phyloP scores from a whole-genome alignment of 2,888 invertebrate species.

The Rotaria sp. region DNA sequence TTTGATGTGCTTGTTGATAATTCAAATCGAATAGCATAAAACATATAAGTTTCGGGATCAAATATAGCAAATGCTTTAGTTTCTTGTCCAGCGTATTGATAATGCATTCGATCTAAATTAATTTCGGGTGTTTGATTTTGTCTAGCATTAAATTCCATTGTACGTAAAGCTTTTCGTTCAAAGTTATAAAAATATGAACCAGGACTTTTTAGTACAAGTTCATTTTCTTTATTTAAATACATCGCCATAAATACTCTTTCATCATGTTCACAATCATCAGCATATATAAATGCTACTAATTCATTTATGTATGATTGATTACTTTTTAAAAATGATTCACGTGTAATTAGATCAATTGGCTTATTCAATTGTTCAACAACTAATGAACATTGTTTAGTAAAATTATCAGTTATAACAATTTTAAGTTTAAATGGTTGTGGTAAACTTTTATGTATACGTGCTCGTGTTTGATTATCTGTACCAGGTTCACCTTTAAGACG shows the following conservation, averaged over 20 bases:
- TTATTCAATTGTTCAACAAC: not conserved
- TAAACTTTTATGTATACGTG: not conserved
- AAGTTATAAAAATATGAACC: not conserved
- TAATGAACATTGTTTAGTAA: not conserved
- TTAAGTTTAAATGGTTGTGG: not conserved
- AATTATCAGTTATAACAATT: not conserved
- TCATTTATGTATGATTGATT: not conserved
- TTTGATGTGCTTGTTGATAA: not conserved
- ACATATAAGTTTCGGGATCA: not conserved
- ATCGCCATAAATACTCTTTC: not conserved
- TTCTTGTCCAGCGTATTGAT: rapidly evolving
- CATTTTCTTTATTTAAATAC: not conserved
- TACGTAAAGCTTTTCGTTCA: not conserved
- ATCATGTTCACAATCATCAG: not conserved
- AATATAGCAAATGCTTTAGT: not conserved
- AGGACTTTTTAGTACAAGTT: not conserved
- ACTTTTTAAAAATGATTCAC: not conserved
- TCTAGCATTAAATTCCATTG: not conserved
- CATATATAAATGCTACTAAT: not conserved
- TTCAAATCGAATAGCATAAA: not conserved
- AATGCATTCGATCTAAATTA: not conserved
- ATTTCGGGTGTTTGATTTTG: not conserved
- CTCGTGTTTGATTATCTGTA: not conserved
- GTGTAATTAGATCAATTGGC: not conserved
- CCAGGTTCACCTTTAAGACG: not conserved